These are phyloP conservation scores for Chironomus tepperi DNA, from an alignment of 1,140 invertebrate genomes.

Conservation along the genomic window DNA sequence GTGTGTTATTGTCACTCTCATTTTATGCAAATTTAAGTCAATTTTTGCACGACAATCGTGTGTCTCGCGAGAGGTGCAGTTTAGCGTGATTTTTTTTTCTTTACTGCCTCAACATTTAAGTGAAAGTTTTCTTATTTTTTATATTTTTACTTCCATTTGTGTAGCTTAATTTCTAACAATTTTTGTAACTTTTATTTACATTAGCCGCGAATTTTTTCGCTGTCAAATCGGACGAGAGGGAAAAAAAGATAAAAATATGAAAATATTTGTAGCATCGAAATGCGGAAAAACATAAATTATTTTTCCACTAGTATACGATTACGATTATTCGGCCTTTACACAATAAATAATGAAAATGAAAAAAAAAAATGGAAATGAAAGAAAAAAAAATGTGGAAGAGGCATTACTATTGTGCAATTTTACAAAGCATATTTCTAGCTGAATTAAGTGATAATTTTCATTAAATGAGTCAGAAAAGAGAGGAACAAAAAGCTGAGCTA, in stretches of 20 bases:
- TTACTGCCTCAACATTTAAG: background rate
- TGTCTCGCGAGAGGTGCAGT: background rate
- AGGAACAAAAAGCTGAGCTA: background rate
- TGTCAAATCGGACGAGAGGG: too few species aligned
- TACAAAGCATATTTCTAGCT: background rate
- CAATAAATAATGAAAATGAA: too few species aligned
- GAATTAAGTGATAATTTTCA: slow-evolving; percentile 9
- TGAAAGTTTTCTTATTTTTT: background rate
- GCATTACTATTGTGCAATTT: background rate
- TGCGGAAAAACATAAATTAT: slow-evolving; percentile 9
- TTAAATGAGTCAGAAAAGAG: background rate
- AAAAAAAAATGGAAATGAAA: too few species aligned
- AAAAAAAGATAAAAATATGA: too few species aligned
- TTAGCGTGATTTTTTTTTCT: background rate
- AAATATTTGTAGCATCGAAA: background rate
- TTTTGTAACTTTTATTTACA: background rate
- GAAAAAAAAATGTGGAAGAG: too few species aligned
- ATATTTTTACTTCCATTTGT: too few species aligned
- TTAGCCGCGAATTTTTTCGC: background rate
- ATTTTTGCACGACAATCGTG: slow-evolving; percentile 3
- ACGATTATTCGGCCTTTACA: slow-evolving; percentile 6
- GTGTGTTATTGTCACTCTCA: background rate
- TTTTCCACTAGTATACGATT: background rate
- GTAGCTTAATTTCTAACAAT: background rate
- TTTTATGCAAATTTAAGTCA: slow-evolving; percentile 14